Evolutionary conservation across 2,888 invertebrate genomes (phyloP).

Genomic region (Ptychoptera albimana): DNA sequence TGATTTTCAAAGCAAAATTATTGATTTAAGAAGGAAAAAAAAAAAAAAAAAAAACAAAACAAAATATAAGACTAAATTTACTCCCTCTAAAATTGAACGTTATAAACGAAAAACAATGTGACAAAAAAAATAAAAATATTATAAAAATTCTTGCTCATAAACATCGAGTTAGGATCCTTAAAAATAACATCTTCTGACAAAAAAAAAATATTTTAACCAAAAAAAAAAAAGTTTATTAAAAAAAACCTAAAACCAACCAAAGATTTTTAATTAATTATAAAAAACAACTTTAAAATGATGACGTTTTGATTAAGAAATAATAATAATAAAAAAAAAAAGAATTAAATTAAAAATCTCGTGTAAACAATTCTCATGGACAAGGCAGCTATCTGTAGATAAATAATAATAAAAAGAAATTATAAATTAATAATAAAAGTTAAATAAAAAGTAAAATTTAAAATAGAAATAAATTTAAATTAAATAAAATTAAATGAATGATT

Average conservation of each 20-base stretch:
- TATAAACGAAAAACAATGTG: no score
- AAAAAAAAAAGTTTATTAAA: no score
- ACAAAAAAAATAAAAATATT: no score
- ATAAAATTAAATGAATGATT: background rate
- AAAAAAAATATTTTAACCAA: background rate
- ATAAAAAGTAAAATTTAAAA: no score
- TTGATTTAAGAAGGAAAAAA: slow-evolving; percentile 5
- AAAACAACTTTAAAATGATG: background rate
- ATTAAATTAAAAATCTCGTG: slow-evolving; percentile 6
- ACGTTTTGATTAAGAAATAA: slow-evolving; percentile 7
- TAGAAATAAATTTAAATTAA: background rate
- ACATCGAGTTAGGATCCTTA: no score
- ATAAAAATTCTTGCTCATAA: no score
- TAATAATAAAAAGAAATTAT: slow-evolving; percentile 10
- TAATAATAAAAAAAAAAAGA: slow-evolving; percentile 18
- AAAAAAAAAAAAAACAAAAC: slow-evolving; percentile 7
- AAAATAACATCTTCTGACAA: background rate
- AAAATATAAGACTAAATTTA: slow-evolving; percentile 7
- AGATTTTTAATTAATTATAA: slow-evolving; percentile 1
- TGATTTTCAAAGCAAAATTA: slow-evolving; percentile 11
- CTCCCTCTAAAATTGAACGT: no score
- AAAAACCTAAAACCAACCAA: no score
- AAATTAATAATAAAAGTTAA: background rate
- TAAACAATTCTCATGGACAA: slow-evolving; percentile 29
- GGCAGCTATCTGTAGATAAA: slow-evolving; percentile 33